These are phyloP conservation scores for Plutomurus gul DNA, from an alignment of 1,140 invertebrate species.

Conservation along the genomic window DNA sequence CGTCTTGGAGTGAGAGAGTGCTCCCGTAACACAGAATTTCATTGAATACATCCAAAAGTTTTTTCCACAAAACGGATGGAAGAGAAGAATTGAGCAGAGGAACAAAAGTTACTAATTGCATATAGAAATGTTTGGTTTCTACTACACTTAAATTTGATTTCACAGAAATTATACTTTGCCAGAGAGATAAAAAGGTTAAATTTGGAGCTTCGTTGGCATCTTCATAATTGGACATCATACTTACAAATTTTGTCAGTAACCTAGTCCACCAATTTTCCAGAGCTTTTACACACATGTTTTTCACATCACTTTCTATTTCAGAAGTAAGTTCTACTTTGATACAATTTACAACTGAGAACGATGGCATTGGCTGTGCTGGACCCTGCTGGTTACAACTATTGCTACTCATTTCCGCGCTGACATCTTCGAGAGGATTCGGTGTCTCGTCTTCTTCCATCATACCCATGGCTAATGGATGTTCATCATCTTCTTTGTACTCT, in stretches of 20 bases:
- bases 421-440: neutral
- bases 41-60: constrained; percentile 80
- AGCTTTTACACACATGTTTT: constrained; percentile 81
- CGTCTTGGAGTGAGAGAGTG: constrained; percentile 75
- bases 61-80: constrained; percentile 79
- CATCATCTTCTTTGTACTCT: constrained; percentile 81
- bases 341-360: neutral
- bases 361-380: neutral
- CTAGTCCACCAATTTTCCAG: constrained; percentile 80
- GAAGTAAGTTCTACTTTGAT: constrained; percentile 60
- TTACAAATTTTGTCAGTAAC: constrained; percentile 67
- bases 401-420: neutral
- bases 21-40: constrained; percentile 88
- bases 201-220: constrained; percentile 67
- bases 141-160: constrained; percentile 86
- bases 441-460: constrained; percentile 59
- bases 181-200: constrained; percentile 79
- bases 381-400: neutral
- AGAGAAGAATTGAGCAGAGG: constrained; percentile 71
- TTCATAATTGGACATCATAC: constrained; percentile 62
- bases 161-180: constrained; percentile 89
- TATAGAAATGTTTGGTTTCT: constrained; percentile 85
- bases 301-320: constrained; percentile 76
- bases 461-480: constrained; percentile 71
- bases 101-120: constrained; percentile 78